Base-by-base conservation (phyloP, 2,797 vertebrate genomes). In the Enteromius radiatus region DNA sequence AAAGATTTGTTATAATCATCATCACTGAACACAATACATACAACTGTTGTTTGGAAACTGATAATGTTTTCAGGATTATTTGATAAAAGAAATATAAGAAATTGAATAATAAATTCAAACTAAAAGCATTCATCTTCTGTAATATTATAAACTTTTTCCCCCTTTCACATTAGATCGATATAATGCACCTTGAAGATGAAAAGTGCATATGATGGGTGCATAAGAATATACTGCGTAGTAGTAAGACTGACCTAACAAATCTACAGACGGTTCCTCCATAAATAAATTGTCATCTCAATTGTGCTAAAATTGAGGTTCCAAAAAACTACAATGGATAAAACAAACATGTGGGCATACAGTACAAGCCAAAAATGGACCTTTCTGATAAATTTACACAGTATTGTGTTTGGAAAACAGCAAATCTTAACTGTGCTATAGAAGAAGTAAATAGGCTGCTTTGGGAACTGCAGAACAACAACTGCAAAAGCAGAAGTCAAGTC, bases 401-500 rank as follows among this genome's bases (percentile, higher is more conserved):
- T n/a, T 28, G n/a, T 64, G 11, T 64, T 41, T 77, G 59, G 41
- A 47, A 64, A 63, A 76, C n/a, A 23, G 19, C 5, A 33, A 49
- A 64, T 26, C 10, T 52, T 19, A 54, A 6, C 28, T n/a, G 71
- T 52, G 41, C 56, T 17, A 15, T 19, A 45, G 19, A 19, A 38
- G 1, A 68, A 41, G 36, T 41, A 68, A 45, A 43, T 8, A 6
- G 28, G 21, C 26, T 47, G 41, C 41, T 64, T 64, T 21, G 31
- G 19, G 59, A 45, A 45, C 12, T 45, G 43, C 6, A 23, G 28
- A 43, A 69, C 67, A 78, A 63, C 76, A 78, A 78, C 76, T 15
- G 61, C 26, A 64, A 5, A 64, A 64, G 11, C 76, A 64, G 41
- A 49, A 64, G 76, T 77, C 75, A 64, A 47, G 43, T n/a, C 56